Evolutionary conservation across 1,140 invertebrate species (phyloP), one percentile per base, ranked within the genome.

Genomic region (Grapholita molesta): DNA sequence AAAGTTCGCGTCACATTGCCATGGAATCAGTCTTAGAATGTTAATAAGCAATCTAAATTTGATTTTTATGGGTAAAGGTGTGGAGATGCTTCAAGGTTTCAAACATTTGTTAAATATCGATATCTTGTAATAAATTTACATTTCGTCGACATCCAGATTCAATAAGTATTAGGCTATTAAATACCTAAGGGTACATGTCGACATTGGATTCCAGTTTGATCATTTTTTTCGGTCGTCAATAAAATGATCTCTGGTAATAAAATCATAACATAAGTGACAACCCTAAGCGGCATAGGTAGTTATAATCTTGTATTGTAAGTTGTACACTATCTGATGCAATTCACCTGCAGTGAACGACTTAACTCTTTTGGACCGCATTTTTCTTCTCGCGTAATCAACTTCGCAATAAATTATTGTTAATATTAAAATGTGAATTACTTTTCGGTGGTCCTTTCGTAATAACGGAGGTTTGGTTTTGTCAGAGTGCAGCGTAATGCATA

Each of bases 321-420:
- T 21, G 66, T 81, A 81, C 77, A 69, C 71, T 71, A 73, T 72
- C 76, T 86, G 84, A 84, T 81, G 84, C 84, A 88, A 86, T 75
- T 72, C 81, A 84, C 78, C 80, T 85, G 79, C 75, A 77, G 71
- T 81, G 81, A 83, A 82, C 78, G 82, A 79, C 83, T 78, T 80
- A 73, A 84, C 78, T 79, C 71, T 77, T 82, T 80, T 76, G 76
- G 77, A 18, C 55, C 23, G 55, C 55, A 61, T 61, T 61, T 61
- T 57, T 57, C 53, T 53, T 30, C 55, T 25, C 55, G 24, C 55
- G 15, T 61, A 28, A 61, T 28, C 55, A 61, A 61, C 25, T 61
- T 61, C 24, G 24, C n/a, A 61, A 25, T 30, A 61, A 61, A 61
- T 61, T 32, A 61, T 48, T 48, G 18, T 21, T 8, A 61, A 61